These are phyloP conservation scores for Malthinus seriepunctatus DNA, from an alignment of 2,888 invertebrate species.

Conservation along the genomic window DNA sequence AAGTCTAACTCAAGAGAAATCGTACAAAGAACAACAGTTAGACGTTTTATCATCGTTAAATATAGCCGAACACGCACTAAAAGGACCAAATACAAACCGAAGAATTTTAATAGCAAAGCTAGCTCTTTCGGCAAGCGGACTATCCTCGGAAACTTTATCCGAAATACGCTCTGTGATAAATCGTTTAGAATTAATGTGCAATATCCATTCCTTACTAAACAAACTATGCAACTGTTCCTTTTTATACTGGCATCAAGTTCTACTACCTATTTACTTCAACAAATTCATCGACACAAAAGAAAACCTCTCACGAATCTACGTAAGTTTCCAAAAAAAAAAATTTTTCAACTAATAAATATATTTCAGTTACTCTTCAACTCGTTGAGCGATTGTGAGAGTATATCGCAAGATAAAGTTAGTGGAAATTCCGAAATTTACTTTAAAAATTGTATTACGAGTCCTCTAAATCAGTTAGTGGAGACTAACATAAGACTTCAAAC, in stretches of 20 bases:
- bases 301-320: conserved; percentile 66
- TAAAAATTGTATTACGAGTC: conserved; percentile 64
- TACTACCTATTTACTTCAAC: conserved; percentile 76
- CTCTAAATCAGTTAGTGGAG: conserved; percentile 86
- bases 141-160: conserved; percentile 65
- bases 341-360: conserved; percentile 8
- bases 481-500: conserved; percentile 90
- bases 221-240: conserved; percentile 74
- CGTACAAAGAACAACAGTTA: conserved; percentile 66
- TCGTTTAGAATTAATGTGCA: conserved; percentile 67
- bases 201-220: conserved; percentile 62
- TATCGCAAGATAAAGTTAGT: conserved; percentile 47
- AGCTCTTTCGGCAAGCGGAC: conserved; percentile 59
- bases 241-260: conserved; percentile 79
- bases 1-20: conserved; percentile 63
- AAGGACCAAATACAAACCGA: conserved; percentile 53
- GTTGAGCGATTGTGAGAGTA: conserved; percentile 45
- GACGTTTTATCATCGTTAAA: conserved; percentile 76
- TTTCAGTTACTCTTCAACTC: conserved; percentile 49
- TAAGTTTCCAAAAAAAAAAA: conserved; percentile 43
- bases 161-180: conserved; percentile 65
- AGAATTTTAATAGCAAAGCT: conserved; percentile 50
- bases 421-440: conserved; percentile 55
- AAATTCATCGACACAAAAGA: conserved; percentile 69
- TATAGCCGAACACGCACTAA: conserved; percentile 69